These are phyloP conservation scores for Drosophila cyrtoloma DNA, from an alignment of 2,888 invertebrate genomes.

Conservation along the genomic window DNA sequence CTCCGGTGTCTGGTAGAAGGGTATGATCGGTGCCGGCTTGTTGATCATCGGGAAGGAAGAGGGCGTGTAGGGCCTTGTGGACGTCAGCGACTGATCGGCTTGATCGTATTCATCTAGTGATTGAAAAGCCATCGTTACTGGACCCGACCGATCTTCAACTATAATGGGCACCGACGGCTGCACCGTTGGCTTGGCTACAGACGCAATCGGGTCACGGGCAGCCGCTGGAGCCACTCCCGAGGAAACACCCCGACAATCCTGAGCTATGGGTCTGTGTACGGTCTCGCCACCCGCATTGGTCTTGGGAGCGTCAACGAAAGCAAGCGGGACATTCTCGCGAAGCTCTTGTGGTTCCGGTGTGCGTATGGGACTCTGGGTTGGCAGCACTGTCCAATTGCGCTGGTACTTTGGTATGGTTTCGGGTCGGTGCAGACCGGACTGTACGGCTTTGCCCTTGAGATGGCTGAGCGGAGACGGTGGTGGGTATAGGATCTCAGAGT, in stretches of 20 bases:
- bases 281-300: slow-evolving; percentile 44
- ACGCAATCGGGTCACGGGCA: slow-evolving; percentile 55
- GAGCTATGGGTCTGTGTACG: slow-evolving; percentile 77
- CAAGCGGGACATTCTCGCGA: slow-evolving; percentile 85
- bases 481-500: slow-evolving; percentile 81
- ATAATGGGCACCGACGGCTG: slow-evolving; percentile 81
- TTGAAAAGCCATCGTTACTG: slow-evolving; percentile 88
- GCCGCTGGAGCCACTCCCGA: slow-evolving; percentile 41
- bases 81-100: slow-evolving; percentile 81
- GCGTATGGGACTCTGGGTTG: slow-evolving; percentile 87
- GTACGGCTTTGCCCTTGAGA: slow-evolving; percentile 80
- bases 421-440: slow-evolving; percentile 88
- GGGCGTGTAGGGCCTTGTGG: slow-evolving; percentile 88
- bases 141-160: slow-evolving; percentile 86
- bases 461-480: slow-evolving; percentile 84
- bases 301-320: slow-evolving; percentile 84
- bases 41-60: slow-evolving; percentile 87
- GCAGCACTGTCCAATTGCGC: slow-evolving; percentile 87
- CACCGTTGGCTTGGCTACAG: slow-evolving; percentile 28
- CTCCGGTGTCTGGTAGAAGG: slow-evolving; percentile 90
- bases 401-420: slow-evolving; percentile 89
- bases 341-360: slow-evolving; percentile 87
- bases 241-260: slow-evolving; percentile 35
- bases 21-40: slow-evolving; percentile 90
- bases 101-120: slow-evolving; percentile 87